phyloP scores from a whole-genome alignment of 2,113 vertebrate genomes.

The Eulemur macaco region DNA sequence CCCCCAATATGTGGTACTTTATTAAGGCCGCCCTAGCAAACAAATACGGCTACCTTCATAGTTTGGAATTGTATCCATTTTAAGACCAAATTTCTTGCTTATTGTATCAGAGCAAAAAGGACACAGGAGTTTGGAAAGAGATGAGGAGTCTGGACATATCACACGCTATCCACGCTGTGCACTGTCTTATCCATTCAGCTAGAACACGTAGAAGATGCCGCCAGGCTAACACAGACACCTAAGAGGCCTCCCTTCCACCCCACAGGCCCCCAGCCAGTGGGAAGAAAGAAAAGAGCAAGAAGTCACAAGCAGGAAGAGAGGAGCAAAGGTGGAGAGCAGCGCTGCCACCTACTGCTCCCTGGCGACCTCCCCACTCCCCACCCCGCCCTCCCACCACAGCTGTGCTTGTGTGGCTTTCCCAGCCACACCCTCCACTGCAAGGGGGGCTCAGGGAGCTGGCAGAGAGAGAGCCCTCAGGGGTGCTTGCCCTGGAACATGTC shows the following conservation, averaged over 20 bases:
- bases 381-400: background rate
- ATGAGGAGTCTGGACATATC: background rate
- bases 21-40: background rate
- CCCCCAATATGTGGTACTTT: accelerated
- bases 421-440: accelerated
- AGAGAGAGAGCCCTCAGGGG: accelerated
- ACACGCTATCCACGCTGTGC: background rate
- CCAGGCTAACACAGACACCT: too few species aligned
- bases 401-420: accelerated
- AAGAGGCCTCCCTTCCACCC: background rate
- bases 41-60: too few species aligned
- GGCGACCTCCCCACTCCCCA: too few species aligned
- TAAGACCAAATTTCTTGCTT: background rate
- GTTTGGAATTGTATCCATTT: accelerated
- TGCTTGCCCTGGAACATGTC: accelerated
- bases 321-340: background rate
- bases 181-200: too few species aligned
- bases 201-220: too few species aligned
- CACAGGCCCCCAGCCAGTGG: background rate
- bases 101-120: background rate
- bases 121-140: background rate
- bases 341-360: too few species aligned
- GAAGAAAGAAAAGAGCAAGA: background rate
- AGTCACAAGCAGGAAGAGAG: background rate
- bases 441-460: background rate